Evolutionary conservation across 2,888 invertebrate genomes (phyloP).

Genomic region (Eilema caniola): DNA sequence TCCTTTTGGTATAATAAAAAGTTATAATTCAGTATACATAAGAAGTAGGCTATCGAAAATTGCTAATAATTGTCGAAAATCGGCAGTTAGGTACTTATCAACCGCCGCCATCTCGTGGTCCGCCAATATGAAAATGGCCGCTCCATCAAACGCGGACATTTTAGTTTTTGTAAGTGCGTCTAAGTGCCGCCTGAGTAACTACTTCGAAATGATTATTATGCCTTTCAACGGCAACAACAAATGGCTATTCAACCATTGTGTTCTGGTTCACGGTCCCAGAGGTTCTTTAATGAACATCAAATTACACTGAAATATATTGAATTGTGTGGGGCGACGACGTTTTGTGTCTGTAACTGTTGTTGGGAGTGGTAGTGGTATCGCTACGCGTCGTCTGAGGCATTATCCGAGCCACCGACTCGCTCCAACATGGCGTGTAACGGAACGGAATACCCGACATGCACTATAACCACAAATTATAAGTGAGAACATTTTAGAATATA

Average conservation of each 20-base stretch:
- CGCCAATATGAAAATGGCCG: slow-evolving; percentile 65
- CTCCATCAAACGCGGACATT: slow-evolving; percentile 70
- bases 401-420: slow-evolving; percentile 76
- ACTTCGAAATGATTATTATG: slow-evolving; percentile 80
- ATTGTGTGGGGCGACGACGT: slow-evolving; percentile 83
- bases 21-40: slow-evolving; percentile 19
- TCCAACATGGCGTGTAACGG: slow-evolving; percentile 81
- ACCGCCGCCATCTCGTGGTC: slow-evolving; percentile 56
- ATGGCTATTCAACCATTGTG: slow-evolving; percentile 87
- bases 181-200: slow-evolving; percentile 82
- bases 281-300: slow-evolving; percentile 87
- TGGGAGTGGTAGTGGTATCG: slow-evolving; percentile 69
- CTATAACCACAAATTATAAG: slow-evolving; percentile 86
- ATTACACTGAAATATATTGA: slow-evolving; percentile 86
- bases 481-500: slow-evolving; percentile 83
- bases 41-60: slow-evolving; percentile 30
- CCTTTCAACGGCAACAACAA: slow-evolving; percentile 85
- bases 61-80: slow-evolving; percentile 42
- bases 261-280: slow-evolving; percentile 86
- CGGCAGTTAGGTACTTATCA: slow-evolving; percentile 53
- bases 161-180: slow-evolving; percentile 79
- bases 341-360: slow-evolving; percentile 81
- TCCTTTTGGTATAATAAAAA: slow-evolving; percentile 7
- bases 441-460: slow-evolving; percentile 85
- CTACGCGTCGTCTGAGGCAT: slow-evolving; percentile 62